Conservation (phyloP, 2,797 vertebrate genomes). For the Spinus pinus region DNA sequence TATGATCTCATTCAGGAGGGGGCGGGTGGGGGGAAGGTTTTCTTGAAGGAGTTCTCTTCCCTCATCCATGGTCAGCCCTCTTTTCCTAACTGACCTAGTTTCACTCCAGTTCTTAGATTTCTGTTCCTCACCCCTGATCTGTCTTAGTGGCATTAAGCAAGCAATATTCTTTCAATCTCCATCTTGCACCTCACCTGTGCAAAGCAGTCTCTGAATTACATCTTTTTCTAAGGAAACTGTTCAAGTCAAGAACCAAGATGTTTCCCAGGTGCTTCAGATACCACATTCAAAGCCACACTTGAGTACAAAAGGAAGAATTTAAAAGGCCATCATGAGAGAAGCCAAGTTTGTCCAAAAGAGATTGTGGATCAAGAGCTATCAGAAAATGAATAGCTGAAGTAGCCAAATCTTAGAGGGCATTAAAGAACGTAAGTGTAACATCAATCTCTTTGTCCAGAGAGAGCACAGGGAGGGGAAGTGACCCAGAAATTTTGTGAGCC, state of each 20-base stretch:
- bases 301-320: neutral
- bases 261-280: neutral
- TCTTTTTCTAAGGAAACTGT: neutral
- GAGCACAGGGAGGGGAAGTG: neutral
- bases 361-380: neutral
- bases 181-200: neutral
- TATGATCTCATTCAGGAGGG: neutral
- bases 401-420: neutral
- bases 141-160: neutral
- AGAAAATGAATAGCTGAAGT: neutral
- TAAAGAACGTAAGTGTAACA: neutral
- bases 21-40: neutral
- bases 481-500: neutral
- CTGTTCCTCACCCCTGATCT: neutral
- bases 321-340: neutral
- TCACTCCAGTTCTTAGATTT: neutral
- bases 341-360: neutral
- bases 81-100: neutral
- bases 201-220: neutral
- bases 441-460: neutral
- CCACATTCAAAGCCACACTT: neutral
- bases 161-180: neutral
- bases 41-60: neutral
- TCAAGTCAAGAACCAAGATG: neutral
- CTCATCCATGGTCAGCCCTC: neutral